Evolutionary conservation across 2,113 vertebrate species (phyloP), one percentile per base, ranked within the genome.

Genomic region (Hylia prasina): DNA sequence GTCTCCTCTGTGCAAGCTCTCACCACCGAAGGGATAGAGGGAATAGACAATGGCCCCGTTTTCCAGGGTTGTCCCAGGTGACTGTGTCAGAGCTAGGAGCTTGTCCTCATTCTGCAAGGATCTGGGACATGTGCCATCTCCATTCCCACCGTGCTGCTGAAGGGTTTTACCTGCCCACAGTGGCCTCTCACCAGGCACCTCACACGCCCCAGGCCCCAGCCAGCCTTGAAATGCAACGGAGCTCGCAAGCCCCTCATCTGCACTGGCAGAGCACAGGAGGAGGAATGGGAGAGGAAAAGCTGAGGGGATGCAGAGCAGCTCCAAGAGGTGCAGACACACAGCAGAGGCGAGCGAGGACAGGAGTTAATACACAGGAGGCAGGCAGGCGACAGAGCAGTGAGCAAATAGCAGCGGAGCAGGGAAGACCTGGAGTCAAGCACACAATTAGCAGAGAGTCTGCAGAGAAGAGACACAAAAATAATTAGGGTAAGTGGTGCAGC

Each of bases 381-480:
- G 71, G 73, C 2, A 11, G 66, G 86, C 35, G 63, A 82, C 44
- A 68, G 51, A 63, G 79, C 4, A 11, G 90, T 82, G 63, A 56
- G 81, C 83, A 91, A 91, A 89, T 6, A 89, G 89, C 81, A 85
- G 78, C 61, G 5, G 66, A 88, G 57, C 33, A 65, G 86, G 71
- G 80, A 90, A 47, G 69, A 90, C 39, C 64, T 89, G 88, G 69
- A 94, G 93, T 78, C 85, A 95, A 87, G 84, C 82, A 93, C 76
- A 70, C 72, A 78, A 86, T 88, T 85, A 89, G 85, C 80, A 92
- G 82, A 64, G 51, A 92, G 80, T 93, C 89, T 91, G 76, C 56
- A 83, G 87, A 94, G 89, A 81, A 91, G 92, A 89, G 68, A 78
- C 44, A 89, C 42, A 78, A 89, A 90, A 94, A 94, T 93, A 79